Percentiles rank a stretch among this genome's conserved stretches.
These are phyloP conservation scores for Poeciliopsis retropinna DNA, from an alignment of 2,113 vertebrate species.

Conservation along the genomic window DNA sequence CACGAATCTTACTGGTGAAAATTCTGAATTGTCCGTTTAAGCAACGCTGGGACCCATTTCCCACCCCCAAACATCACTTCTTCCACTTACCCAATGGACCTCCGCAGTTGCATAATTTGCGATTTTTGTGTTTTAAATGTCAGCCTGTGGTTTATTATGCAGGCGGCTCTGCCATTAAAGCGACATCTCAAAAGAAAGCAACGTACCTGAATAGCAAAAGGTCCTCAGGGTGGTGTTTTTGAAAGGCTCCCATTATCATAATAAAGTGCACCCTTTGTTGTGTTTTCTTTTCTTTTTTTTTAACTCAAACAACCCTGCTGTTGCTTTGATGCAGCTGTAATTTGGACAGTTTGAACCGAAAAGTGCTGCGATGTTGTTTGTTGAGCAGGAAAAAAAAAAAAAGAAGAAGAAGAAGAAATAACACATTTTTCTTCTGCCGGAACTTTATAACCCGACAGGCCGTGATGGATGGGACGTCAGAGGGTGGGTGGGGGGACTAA, in stretches of 20 bases:
- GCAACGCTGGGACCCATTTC: constrained; percentile 15
- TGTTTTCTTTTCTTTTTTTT: constrained; percentile 30
- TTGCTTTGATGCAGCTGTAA: constrained; percentile 16
- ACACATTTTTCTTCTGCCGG: constrained; percentile 6
- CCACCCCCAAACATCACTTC: constrained; percentile 18
- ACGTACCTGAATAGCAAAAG: constrained; percentile 54
- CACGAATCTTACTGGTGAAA: not conserved
- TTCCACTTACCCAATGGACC: constrained; percentile 28
- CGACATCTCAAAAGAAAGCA: constrained; percentile 54
- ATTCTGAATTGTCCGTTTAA: not conserved
- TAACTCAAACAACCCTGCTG: constrained; percentile 47
- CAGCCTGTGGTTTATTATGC: constrained; percentile 61
- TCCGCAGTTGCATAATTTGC: constrained; percentile 44
- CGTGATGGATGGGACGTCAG: constrained; percentile 60
- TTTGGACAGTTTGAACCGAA: constrained; percentile 35
- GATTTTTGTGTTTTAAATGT: constrained; percentile 68
- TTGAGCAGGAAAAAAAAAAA: constrained; percentile 11
- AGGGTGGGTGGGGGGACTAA: too few relatives aligned
- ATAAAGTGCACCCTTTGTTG: constrained; percentile 46
- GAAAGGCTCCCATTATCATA: constrained; percentile 63
- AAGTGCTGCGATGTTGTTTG: constrained; percentile 32
- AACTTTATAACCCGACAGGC: constrained; percentile 54
- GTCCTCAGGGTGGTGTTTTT: constrained; percentile 57
- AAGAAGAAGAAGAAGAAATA: not conserved
- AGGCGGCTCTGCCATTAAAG: constrained; percentile 52